Evolutionary conservation across 1,140 invertebrate genomes (phyloP).

Genomic region (Eueides isabella): DNA sequence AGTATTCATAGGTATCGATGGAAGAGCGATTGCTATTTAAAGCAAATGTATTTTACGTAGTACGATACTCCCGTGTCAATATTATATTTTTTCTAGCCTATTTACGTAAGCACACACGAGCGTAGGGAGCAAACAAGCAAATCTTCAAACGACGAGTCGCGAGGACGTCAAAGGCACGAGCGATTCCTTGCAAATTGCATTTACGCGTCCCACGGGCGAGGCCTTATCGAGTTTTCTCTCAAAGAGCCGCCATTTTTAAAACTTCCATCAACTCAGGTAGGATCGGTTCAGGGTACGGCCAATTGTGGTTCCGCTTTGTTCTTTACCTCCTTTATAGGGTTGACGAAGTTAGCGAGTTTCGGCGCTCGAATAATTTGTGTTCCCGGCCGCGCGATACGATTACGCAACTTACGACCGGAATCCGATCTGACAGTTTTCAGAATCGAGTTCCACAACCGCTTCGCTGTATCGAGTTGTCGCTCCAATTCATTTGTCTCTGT

Average conservation of each 20-base stretch:
- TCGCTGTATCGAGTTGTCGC: conserved; percentile 50
- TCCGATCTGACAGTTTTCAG: conserved; percentile 64
- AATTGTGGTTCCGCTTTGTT: conserved; percentile 80
- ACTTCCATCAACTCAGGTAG: conserved; percentile 77
- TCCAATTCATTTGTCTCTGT: conserved; percentile 53
- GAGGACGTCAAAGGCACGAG: conserved; percentile 73
- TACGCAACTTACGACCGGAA: conserved; percentile 69
- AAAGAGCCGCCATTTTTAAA: conserved; percentile 81
- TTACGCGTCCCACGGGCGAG: conserved; percentile 77
- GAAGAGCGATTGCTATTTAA: conserved; percentile 13
- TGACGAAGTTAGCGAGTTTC: conserved; percentile 79
- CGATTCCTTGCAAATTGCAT: conserved; percentile 76
- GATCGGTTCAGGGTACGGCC: conserved; percentile 60
- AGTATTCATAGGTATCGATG: conserved; percentile 15
- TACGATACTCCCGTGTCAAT: conserved; percentile 24
- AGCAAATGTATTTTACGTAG: conserved; percentile 13
- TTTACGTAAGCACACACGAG: conserved; percentile 43
- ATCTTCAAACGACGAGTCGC: conserved; percentile 60
- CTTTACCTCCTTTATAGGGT: conserved; percentile 73
- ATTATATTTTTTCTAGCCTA: conserved; percentile 43
- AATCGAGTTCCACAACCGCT: conserved; percentile 66
- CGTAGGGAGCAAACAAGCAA: conserved; percentile 62
- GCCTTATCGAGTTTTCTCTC: conserved; percentile 76
- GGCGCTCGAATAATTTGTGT: conserved; percentile 78
- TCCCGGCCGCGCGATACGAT: conserved; percentile 73